Percentiles rank a stretch among this genome's conserved stretches.
Conservation (phyloP, 2,797 vertebrate species). For the Allobates femoralis region DNA sequence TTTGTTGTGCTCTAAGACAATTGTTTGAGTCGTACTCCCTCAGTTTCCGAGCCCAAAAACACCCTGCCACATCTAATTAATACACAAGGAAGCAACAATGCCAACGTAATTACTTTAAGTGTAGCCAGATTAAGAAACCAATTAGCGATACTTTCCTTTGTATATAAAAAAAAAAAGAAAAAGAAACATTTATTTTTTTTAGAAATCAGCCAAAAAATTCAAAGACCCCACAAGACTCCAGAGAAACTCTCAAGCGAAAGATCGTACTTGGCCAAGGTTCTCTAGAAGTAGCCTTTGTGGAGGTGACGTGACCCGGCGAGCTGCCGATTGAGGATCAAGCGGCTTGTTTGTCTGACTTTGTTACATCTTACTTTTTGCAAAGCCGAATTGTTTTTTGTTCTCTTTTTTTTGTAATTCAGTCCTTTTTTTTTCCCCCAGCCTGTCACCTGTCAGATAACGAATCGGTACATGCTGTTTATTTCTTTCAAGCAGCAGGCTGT, state of each 20-base stretch:
- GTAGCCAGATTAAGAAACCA: constrained; percentile 49
- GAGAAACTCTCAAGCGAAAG: background rate
- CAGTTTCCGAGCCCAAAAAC: background rate
- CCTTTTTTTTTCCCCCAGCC: background rate
- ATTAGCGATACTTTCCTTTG: constrained; percentile 42
- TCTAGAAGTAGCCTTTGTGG: constrained; percentile 29
- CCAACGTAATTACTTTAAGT: constrained; percentile 41
- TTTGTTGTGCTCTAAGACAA: background rate
- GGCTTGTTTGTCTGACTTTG: constrained; percentile 32
- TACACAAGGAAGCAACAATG: constrained; percentile 17
- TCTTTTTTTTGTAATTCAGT: background rate
- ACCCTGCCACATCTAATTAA: constrained; percentile 12
- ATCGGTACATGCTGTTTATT: constrained; percentile 4
- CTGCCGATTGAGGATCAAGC: constrained; percentile 10
- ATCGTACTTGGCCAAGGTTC: background rate
- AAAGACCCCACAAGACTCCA: constrained; percentile 14
- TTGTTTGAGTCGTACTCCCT: background rate
- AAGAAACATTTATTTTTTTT: constrained; percentile 9
- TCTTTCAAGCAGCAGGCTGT: constrained; percentile 7
- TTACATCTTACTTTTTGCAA: constrained; percentile 18
- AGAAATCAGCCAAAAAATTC: background rate
- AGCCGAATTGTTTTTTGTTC: constrained; percentile 10
- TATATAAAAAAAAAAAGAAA: background rate
- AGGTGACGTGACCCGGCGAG: background rate
- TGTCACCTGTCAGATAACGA: constrained; percentile 34